Evolutionary conservation across 2,888 invertebrate genomes (phyloP).

Genomic region (Hirtodrosophila confusa): DNA sequence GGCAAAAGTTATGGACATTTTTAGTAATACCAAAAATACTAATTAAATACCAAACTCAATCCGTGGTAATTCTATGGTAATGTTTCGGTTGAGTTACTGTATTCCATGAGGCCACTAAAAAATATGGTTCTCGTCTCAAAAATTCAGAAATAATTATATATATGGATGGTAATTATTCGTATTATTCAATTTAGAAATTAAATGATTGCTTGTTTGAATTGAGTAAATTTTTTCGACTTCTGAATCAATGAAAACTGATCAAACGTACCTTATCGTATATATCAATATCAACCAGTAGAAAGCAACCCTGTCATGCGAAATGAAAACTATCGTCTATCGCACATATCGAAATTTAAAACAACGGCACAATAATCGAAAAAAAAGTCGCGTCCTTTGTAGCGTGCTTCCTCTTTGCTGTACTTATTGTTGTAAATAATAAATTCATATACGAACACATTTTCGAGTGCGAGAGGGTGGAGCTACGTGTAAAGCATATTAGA

Average conservation of each 20-base stretch:
- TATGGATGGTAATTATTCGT: too few species aligned
- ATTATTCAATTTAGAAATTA: too few species aligned
- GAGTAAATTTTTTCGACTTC: too few species aligned
- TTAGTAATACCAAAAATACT: constrained; percentile 7
- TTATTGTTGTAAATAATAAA: constrained; percentile 29
- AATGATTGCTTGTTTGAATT: too few species aligned
- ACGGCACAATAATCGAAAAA: constrained; percentile 59
- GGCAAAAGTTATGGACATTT: constrained; percentile 8
- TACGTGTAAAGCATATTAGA: neutral
- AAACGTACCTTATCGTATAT: constrained; percentile 1
- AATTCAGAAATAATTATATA: too few species aligned
- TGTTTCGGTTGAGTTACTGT: too few species aligned
- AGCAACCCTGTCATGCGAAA: neutral
- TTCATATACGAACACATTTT: neutral
- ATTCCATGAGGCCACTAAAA: too few species aligned
- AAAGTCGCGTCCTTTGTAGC: constrained; percentile 64
- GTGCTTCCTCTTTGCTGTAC: constrained; percentile 51
- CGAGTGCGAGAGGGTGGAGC: neutral
- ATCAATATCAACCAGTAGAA: neutral
- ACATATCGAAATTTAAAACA: constrained; percentile 61
- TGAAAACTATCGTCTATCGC: constrained; percentile 5
- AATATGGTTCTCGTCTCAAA: too few species aligned
- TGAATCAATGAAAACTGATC: neutral
- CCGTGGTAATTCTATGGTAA: too few species aligned
- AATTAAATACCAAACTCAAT: neutral